Conservation (phyloP, 2,113 vertebrate species). For the Manacus vitellinus region DNA sequence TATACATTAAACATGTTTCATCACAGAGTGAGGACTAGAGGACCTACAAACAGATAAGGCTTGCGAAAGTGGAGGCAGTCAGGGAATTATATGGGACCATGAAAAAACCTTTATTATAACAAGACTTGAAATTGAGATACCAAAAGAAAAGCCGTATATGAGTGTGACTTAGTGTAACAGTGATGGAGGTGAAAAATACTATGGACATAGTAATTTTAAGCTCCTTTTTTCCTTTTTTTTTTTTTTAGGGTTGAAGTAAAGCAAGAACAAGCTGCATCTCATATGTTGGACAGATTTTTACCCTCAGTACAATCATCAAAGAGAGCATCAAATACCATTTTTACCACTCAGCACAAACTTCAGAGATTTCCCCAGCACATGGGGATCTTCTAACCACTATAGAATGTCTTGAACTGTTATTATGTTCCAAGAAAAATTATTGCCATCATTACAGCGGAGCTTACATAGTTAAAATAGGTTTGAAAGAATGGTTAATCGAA, state of each 20-base stretch:
- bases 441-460: not conserved
- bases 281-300: constrained; percentile 34
- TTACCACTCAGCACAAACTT: constrained; percentile 2
- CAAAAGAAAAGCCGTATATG: not conserved
- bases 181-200: not conserved
- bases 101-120: not conserved
- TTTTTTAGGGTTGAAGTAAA: not conserved
- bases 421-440: not conserved
- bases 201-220: not conserved
- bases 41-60: not conserved
- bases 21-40: not conserved
- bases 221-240: not conserved
- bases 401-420: constrained; percentile 1
- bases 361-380: not conserved
- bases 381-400: not conserved
- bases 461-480: not conserved
- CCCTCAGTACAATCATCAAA: not conserved
- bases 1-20: not conserved
- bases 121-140: not conserved
- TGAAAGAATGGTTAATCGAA: not conserved
- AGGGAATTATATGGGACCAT: not conserved
- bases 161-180: not conserved
- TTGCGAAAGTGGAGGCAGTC: not conserved
- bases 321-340: constrained; percentile 8
- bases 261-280: not conserved